These are phyloP conservation scores for Clarias platycephalus DNA, from an alignment of 2,797 vertebrate genomes.

Conservation along the genomic window DNA sequence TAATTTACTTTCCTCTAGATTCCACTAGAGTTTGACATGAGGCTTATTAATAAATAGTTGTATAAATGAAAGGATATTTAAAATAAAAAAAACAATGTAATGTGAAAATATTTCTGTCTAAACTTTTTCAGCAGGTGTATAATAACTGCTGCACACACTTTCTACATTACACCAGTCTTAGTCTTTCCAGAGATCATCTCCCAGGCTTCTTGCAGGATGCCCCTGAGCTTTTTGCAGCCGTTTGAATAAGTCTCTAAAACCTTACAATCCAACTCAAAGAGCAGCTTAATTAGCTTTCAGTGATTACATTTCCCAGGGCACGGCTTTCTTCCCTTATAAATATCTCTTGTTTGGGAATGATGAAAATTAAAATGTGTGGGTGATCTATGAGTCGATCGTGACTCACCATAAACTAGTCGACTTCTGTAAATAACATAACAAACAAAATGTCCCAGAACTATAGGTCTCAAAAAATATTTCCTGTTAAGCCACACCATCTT, in stretches of 20 bases:
- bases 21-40: neutral
- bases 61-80: neutral
- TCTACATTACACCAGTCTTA: neutral
- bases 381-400: slow-evolving; percentile 1
- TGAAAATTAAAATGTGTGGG: slow-evolving; percentile 5
- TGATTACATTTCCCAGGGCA: neutral
- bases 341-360: neutral
- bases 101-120: neutral
- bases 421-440: neutral
- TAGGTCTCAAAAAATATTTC: neutral
- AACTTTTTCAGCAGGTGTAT: neutral
- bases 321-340: neutral
- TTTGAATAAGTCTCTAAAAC: neutral
- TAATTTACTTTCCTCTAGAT: neutral
- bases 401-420: neutral
- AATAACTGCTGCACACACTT: neutral
- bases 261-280: neutral
- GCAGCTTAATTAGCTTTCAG: slow-evolving; percentile 6
- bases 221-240: neutral
- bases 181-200: neutral
- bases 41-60: neutral
- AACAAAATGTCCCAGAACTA: neutral
- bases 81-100: too few species aligned
- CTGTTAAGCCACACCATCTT: neutral
- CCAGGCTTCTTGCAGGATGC: neutral